Conservation (phyloP, 1,140 invertebrate species). For the Drosophila saltans region DNA sequence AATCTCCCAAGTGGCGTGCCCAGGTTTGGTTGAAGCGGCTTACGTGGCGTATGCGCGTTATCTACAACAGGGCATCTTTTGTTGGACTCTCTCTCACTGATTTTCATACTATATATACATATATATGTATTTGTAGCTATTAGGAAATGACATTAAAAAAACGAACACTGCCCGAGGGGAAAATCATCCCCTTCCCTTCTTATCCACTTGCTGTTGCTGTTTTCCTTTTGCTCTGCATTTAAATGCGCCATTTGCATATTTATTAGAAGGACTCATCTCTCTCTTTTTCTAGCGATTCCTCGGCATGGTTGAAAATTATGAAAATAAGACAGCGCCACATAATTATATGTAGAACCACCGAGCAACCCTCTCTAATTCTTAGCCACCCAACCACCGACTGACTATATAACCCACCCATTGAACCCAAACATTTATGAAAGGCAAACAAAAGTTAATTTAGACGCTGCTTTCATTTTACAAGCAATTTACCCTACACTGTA, state of each 20-base stretch:
- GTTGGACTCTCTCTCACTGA: conserved; percentile 35
- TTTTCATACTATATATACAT: conserved; percentile 30
- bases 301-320: conserved; percentile 54
- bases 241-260: conserved; percentile 82
- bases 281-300: conserved; percentile 19
- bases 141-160: conserved; percentile 80
- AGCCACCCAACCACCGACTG: not conserved
- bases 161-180: conserved; percentile 39
- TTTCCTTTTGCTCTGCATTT: conserved; percentile 53
- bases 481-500: conserved; percentile 64
- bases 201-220: not conserved
- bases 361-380: not conserved
- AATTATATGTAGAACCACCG: conserved; percentile 68
- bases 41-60: conserved; percentile 75
- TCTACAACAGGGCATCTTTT: conserved; percentile 65
- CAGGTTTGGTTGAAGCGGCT: conserved; percentile 56
- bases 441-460: conserved; percentile 83
- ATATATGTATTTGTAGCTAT: conserved; percentile 70
- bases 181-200: not conserved
- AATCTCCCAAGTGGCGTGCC: conserved; percentile 57
- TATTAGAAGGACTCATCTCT: conserved; percentile 62
- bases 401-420: not conserved
- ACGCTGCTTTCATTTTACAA: conserved; percentile 80
- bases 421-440: conserved; percentile 62
- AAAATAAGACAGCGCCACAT: conserved; percentile 77